phyloP scores from a whole-genome alignment of 2,888 invertebrate genomes.

The Dastarcus helophoroides region DNA sequence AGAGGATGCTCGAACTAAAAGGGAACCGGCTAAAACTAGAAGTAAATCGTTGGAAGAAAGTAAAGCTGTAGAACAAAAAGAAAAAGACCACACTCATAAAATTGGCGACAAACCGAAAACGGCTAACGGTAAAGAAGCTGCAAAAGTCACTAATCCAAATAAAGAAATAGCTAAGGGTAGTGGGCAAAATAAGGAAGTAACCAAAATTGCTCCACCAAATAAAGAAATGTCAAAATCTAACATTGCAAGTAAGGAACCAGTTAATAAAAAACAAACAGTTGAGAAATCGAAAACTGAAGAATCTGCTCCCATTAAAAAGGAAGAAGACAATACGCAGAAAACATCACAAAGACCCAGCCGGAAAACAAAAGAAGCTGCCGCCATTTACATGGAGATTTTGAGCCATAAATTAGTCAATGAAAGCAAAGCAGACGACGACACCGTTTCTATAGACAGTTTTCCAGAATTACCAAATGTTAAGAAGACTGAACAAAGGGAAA shows the following conservation, averaged over 20 bases:
- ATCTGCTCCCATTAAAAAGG: background rate
- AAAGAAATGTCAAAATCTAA: background rate
- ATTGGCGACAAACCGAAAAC: constrained; percentile 8
- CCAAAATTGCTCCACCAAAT: too few relatives aligned
- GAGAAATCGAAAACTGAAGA: background rate
- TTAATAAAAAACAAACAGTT: background rate
- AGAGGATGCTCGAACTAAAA: constrained; percentile 6
- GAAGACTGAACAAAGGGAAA: constrained; percentile 48
- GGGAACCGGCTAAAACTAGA: constrained; percentile 6
- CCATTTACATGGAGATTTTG: constrained; percentile 62
- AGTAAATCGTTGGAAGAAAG: constrained; percentile 9
- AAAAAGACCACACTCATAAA: constrained; percentile 23
- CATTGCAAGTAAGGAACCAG: too few relatives aligned
- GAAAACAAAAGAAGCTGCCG: constrained; percentile 65
- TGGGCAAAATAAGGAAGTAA: too few relatives aligned
- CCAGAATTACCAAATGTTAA: constrained; percentile 55
- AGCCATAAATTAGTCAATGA: constrained; percentile 56
- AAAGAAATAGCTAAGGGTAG: too few relatives aligned
- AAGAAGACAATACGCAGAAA: constrained; percentile 10
- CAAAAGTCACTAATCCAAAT: too few relatives aligned
- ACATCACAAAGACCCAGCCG: constrained; percentile 43
- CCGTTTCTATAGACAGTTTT: constrained; percentile 52
- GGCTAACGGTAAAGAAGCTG: too few relatives aligned
- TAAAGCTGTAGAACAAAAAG: constrained; percentile 15
- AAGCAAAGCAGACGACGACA: constrained; percentile 50